Evolutionary conservation across 2,888 invertebrate genomes (phyloP), one percentile per base, ranked within the genome.

Genomic region (Diabrotica balteata): DNA sequence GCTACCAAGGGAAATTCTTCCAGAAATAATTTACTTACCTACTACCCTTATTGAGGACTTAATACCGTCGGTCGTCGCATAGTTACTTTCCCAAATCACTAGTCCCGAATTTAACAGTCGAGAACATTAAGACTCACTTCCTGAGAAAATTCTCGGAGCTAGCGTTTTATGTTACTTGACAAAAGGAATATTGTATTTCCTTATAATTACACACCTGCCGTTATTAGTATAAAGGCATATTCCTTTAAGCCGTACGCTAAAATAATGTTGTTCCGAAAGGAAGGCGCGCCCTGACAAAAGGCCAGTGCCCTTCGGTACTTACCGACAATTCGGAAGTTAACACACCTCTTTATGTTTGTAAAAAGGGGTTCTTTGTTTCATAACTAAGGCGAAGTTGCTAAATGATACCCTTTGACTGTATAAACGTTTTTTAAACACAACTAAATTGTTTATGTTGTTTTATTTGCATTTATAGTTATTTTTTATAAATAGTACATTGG

Each of bases 161-260:
- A 7, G 10, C 32, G 42, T 10, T 54, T 54, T 42, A 53, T 32
- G 32, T 42, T 54, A 54, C 42, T 43, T 54, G 17, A 49, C 49
- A 49, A 54, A 32, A 54, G 54, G 43, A 54, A n/a, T 54, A 54
- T 54, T 54, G 10, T 43, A n/a, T 54, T 54, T 54, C 54, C 10
- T 54, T 4, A 10, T 54, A 54, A 54, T 54, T 54, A 54, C 32
- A 54, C 54, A 54, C 42, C 43, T 54, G 54, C 42, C 42, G 10
- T 32, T 43, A 54, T 9, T 43, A 43, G 43, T 32, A 43, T 54
- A 54, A 32, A 32, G 32, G 32, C 3, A 32, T 32, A 32, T 32
- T 32, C 32, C 32, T 32, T 32, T 32, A 32, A 32, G 32, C 32
- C 32, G 32, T 32, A 32, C 32, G 32, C 32, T 32, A 32, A 32